phyloP scores from a whole-genome alignment of 92 coral and sea anemone species.

The Parazoanthus swiftii region DNA sequence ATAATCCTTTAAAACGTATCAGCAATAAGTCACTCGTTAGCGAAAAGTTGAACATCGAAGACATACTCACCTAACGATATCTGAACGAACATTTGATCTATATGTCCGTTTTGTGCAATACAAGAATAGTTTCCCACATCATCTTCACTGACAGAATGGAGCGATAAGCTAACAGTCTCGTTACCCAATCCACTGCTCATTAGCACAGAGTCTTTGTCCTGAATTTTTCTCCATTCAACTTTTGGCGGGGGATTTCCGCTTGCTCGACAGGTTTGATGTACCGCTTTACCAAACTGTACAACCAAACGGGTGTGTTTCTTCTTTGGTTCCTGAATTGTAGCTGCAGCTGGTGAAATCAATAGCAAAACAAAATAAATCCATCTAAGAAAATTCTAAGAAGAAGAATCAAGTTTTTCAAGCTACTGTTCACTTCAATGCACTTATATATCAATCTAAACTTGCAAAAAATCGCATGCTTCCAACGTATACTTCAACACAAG shows the following conservation, averaged over 20 bases:
- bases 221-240: slow-evolving; percentile 59
- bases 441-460: no score
- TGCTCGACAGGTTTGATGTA: slow-evolving; percentile 61
- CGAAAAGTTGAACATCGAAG: no score
- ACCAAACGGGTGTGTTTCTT: not conserved
- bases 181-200: slow-evolving; percentile 43
- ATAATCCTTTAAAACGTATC: no score
- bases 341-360: not conserved
- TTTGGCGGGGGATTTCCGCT: slow-evolving; percentile 71
- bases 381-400: no score
- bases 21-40: no score
- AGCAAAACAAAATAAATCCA: no score
- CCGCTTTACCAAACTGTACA: slow-evolving; percentile 29
- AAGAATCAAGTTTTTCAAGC: no score
- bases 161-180: slow-evolving; percentile 25
- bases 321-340: slow-evolving; percentile 26
- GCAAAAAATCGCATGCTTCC: no score
- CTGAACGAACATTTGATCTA: slow-evolving; percentile 19
- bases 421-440: no score
- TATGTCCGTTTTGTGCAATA: slow-evolving; percentile 5
- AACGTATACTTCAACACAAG: no score
- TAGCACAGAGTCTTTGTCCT: slow-evolving; percentile 4
- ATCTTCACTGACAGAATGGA: slow-evolving; percentile 42
- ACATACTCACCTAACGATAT: not conserved
- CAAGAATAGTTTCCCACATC: slow-evolving; percentile 66